Percentiles rank a stretch among this genome's conserved stretches.
phyloP scores from a whole-genome alignment of 2,113 vertebrate genomes.

The Plotosus lineatus region DNA sequence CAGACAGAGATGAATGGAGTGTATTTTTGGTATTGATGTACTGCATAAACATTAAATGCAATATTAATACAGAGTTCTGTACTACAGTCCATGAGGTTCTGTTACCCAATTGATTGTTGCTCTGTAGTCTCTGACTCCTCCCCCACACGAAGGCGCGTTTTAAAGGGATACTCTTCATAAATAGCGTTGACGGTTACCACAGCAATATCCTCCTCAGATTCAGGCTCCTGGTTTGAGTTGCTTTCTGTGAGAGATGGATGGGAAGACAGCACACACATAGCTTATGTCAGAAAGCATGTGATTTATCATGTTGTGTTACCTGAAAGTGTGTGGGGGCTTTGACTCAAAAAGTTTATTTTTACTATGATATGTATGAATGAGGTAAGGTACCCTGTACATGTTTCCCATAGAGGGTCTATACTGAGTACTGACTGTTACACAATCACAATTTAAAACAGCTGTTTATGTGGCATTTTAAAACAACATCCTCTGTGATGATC shows the following conservation, averaged over 20 bases:
- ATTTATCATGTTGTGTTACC: not conserved
- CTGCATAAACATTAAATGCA: not conserved
- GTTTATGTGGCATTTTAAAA: too few relatives aligned
- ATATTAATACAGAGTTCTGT: not conserved
- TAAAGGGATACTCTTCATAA: conserved; percentile 45
- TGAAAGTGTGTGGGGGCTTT: not conserved
- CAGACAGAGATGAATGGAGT: not conserved
- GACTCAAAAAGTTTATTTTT: not conserved
- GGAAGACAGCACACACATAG: not conserved
- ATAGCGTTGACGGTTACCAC: conserved; percentile 42
- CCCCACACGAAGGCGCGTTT: not conserved
- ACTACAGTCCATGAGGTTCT: not conserved
- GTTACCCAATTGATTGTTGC: conserved; percentile 64
- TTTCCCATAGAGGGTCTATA: too few relatives aligned
- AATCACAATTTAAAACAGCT: too few relatives aligned
- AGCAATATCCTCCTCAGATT: conserved; percentile 17
- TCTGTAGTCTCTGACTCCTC: not conserved
- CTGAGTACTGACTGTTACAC: too few relatives aligned
- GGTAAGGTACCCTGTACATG: not conserved
- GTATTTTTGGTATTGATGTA: not conserved
- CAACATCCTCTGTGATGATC: too few relatives aligned
- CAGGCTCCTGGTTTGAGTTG: not conserved
- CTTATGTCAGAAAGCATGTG: not conserved
- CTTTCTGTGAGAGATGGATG: conserved; percentile 2
- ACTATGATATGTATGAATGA: not conserved